Evolutionary conservation across 2,888 invertebrate genomes (phyloP).

Genomic region (Dendrolimus houi): DNA sequence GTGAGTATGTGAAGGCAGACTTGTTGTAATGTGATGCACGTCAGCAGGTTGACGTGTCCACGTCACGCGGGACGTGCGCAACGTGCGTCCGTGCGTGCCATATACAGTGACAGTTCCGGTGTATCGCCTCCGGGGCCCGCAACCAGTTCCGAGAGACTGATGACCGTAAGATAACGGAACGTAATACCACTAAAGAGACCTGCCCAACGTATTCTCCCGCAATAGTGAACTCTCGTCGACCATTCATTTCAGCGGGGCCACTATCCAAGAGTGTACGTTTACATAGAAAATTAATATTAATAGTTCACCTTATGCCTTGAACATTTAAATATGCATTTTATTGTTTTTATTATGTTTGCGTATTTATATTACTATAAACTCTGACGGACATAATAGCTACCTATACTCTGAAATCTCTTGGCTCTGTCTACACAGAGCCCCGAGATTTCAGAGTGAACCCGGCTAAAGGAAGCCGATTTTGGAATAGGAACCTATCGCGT

Average conservation of each 20-base stretch:
- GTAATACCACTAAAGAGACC: conserved; percentile 42
- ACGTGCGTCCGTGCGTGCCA: conserved; percentile 32
- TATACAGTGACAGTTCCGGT: conserved; percentile 60
- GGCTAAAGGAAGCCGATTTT: too few relatives aligned
- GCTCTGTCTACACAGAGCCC: too few relatives aligned
- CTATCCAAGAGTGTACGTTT: conserved; percentile 3
- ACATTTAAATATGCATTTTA: too few relatives aligned
- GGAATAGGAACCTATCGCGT: too few relatives aligned
- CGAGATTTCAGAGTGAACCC: too few relatives aligned
- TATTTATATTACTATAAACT: too few relatives aligned
- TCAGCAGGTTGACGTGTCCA: conserved; percentile 12
- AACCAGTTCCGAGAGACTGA: conserved; percentile 57
- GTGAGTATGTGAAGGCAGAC: conserved; percentile 1
- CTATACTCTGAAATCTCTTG: too few relatives aligned
- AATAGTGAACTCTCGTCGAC: conserved; percentile 6
- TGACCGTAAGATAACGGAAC: conserved; percentile 70
- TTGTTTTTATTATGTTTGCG: too few relatives aligned
- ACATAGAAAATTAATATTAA: too few relatives aligned
- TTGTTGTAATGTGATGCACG: conserved; percentile 11
- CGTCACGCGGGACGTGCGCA: conserved; percentile 13
- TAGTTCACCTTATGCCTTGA: too few relatives aligned
- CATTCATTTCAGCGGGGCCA: conserved; percentile 37
- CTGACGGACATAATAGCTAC: too few relatives aligned
- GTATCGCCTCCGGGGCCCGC: conserved; percentile 49
- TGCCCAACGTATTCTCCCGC: conserved; percentile 28